Evolutionary conservation across 2,888 invertebrate species (phyloP).

Genomic region (Falcaria lacertinaria): DNA sequence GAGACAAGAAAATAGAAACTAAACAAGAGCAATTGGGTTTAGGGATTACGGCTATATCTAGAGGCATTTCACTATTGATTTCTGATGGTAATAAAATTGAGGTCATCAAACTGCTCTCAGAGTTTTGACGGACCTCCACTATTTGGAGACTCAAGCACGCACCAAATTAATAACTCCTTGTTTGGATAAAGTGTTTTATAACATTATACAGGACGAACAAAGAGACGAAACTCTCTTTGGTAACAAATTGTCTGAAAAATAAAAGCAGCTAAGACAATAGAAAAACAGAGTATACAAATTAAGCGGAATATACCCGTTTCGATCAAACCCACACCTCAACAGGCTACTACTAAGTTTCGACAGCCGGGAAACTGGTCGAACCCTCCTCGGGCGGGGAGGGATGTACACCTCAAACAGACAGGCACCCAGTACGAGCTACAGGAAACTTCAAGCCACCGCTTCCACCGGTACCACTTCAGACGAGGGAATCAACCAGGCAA

Average conservation of each 20-base stretch:
- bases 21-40: too few relatives aligned
- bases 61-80: background rate
- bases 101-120: too few relatives aligned
- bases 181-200: constrained; percentile 11
- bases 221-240: constrained; percentile 11
- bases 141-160: constrained; percentile 5
- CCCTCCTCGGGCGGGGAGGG: constrained; percentile 11
- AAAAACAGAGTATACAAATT: constrained; percentile 9
- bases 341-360: background rate
- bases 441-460: background rate
- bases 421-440: background rate
- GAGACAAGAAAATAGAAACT: background rate
- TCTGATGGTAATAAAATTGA: background rate
- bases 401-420: too few relatives aligned
- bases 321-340: background rate
- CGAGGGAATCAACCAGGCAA: background rate
- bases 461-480: background rate
- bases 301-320: constrained; percentile 2
- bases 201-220: constrained; percentile 6
- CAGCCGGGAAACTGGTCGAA: constrained; percentile 10
- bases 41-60: background rate
- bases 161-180: constrained; percentile 7
- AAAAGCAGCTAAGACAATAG: constrained; percentile 9
- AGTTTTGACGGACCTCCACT: constrained; percentile 6
- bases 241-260: constrained; percentile 8